These are phyloP conservation scores for Enteromius afrohamiltoni DNA, from an alignment of 2,797 vertebrate species.

Conservation along the genomic window DNA sequence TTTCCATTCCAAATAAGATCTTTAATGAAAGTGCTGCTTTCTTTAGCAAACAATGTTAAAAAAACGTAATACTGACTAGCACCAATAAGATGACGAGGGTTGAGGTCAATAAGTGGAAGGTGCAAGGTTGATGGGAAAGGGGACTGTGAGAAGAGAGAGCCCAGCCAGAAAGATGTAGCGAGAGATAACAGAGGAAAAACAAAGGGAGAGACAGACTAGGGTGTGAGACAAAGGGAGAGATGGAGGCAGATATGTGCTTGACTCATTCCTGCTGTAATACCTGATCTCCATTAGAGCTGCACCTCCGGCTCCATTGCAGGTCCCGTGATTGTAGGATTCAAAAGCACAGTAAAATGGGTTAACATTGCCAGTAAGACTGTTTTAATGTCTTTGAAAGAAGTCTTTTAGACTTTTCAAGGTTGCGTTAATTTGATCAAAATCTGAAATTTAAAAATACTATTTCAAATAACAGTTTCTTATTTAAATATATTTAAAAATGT, in stretches of 20 bases:
- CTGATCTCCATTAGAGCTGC: constrained; percentile 44
- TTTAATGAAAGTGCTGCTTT: neutral
- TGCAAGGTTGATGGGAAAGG: neutral
- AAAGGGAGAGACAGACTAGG: constrained; percentile 32
- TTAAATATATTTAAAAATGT: neutral
- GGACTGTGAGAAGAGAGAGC: constrained; percentile 1
- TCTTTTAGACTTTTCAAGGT: neutral
- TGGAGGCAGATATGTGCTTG: constrained; percentile 31
- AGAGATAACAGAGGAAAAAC: constrained; percentile 26
- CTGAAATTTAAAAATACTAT: neutral
- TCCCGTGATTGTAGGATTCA: neutral
- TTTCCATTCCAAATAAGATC: neutral
- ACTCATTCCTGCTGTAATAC: constrained; percentile 38
- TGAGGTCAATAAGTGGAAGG: neutral
- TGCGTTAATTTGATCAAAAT: neutral
- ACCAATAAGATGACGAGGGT: neutral
- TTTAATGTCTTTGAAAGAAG: neutral
- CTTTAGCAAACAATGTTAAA: neutral
- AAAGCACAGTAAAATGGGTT: neutral
- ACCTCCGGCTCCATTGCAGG: neutral
- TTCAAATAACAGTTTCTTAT: neutral
- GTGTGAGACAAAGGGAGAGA: constrained; percentile 19
- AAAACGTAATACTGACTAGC: neutral
- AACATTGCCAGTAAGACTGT: neutral
- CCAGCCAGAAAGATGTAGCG: constrained; percentile 19